Base-by-base conservation (phyloP, 2,888 invertebrate genomes). In the Tholera decimalis region DNA sequence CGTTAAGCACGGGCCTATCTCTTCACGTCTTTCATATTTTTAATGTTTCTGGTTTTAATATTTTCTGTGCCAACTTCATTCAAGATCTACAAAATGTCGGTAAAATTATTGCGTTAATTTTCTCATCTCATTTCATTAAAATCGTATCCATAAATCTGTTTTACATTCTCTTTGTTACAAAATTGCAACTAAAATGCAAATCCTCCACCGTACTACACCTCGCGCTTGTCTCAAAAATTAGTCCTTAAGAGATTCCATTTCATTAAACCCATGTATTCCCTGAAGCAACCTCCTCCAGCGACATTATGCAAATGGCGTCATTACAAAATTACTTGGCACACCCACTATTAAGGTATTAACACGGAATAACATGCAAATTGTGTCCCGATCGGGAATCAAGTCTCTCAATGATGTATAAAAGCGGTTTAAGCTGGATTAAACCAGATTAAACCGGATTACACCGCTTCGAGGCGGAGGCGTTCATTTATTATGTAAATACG, bases 401-500 rank as follows among this genome's bases (percentile, higher is more conserved):
- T 92, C 93, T 89, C 92, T 92, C 93, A 93, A 93, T 93, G 93
- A 93, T 92, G 92, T 93, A 92, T 94, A 93, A 94, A 94, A 92
- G 89, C 90, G 88, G 91, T 90, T 91, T 90, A 90, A 92, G 88
- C 89, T 86, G 88, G 90, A 84, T 91, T 88, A 90, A 89, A 89
- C 88, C 90, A 88, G 91, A 89, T 92, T 90, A 92, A 90, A 88
- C 90, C 89, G 80, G 87, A 85, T 88, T 88, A 87, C 85, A 83
- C 84, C 83, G 83, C 90, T 90, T 86, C 92, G 91, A 91, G 90
- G 91, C 89, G 88, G 89, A 92, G 92, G 90, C 92, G 91, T 92
- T 94, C 94, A 94, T 95, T 94, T 94, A 95, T 94, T 94, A 95
- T 94, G 94, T 94, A 94, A 95, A 95, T 95, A 94, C 93, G 88